Base-by-base conservation (phyloP, 2,888 invertebrate genomes). In the Drosophila colorata region DNA sequence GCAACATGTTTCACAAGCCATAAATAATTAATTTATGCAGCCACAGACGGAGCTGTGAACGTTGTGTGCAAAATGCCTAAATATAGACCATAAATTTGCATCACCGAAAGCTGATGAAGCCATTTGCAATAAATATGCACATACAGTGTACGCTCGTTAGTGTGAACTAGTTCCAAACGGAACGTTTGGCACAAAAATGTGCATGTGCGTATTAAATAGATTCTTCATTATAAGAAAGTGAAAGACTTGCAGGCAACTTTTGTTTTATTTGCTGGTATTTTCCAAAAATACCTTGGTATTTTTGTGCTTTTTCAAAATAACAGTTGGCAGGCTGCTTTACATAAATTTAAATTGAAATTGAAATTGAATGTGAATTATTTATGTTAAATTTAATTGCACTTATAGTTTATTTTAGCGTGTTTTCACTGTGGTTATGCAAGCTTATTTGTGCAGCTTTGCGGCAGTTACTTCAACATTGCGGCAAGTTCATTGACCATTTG, bases 11-110 rank as follows among this genome's bases (percentile, higher is more conserved):
- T 82, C 77, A 74, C 88, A 75, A 72, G 80, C 67, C 69, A 83
- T 83, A 88, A 83, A 86, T 84, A 88, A 88, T 88, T 84, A 84
- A 88, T 88, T 83, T 83, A 84, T 86, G 78, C 87, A 78, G 65
- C 67, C 67, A 46, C 53, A 71, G 61, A 70, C 74, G 43, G 20
- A 66, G 25, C 74, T 61, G 58, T 41, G 80, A 78, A 66, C 53
- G 57, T 53, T 76, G 71, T 82, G 75, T 83, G 72, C 80, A 87
- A 88, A 83, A 83, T 78, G 84, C 76, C 81, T 68, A 78, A 84
- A 88, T 88, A 88, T 88, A 83, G 88, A 86, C 71, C 71, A 88
- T 79, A 77, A 82, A 83, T 83, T 83, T 72, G 48, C 55, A 63
- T 65, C 75, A 64, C 61, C 66, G 59, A 67, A 67, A 59, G 67